Percentiles rank a stretch among this genome's conserved stretches.
Conservation (phyloP, 2,888 invertebrate genomes). For the Oligia latruncula region DNA sequence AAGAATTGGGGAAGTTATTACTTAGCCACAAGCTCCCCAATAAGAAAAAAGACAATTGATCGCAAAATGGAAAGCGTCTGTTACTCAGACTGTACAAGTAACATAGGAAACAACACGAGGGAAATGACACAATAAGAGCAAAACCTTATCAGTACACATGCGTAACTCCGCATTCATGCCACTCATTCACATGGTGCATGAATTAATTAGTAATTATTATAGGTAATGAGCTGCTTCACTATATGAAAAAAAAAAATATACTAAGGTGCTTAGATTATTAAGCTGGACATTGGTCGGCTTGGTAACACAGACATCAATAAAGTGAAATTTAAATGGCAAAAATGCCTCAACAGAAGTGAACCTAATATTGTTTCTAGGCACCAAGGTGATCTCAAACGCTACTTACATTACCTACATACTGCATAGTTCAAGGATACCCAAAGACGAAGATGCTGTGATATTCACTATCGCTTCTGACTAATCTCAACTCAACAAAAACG, state of each 20-base stretch:
- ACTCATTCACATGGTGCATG: slow-evolving; percentile 10
- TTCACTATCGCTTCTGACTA: slow-evolving; percentile 67
- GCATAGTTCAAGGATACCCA: slow-evolving; percentile 58
- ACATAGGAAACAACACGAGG: slow-evolving; percentile 17
- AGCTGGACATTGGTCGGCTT: not conserved
- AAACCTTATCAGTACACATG: slow-evolving; percentile 38
- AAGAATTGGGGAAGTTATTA: too few species aligned
- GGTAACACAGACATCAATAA: not conserved
- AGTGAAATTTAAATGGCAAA: slow-evolving; percentile 3
- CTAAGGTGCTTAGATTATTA: not conserved
- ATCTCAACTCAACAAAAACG: slow-evolving; percentile 63
- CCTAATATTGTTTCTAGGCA: slow-evolving; percentile 7
- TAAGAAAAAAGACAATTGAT: not conserved
- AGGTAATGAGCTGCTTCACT: not conserved
- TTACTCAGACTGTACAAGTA: slow-evolving; percentile 37
- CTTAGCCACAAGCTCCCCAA: too few species aligned
- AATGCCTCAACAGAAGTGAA: not conserved
- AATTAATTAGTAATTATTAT: not conserved
- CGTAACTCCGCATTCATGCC: not conserved
- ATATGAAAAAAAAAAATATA: not conserved
- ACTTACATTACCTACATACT: slow-evolving; percentile 12
- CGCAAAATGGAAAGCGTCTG: not conserved
- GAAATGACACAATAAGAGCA: slow-evolving; percentile 40
- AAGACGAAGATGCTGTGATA: slow-evolving; percentile 51
- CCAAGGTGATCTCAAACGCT: slow-evolving; percentile 34